Evolutionary conservation across 2,797 vertebrate genomes (phyloP), one percentile per base, ranked within the genome.

Genomic region (Esox masquinongy): DNA sequence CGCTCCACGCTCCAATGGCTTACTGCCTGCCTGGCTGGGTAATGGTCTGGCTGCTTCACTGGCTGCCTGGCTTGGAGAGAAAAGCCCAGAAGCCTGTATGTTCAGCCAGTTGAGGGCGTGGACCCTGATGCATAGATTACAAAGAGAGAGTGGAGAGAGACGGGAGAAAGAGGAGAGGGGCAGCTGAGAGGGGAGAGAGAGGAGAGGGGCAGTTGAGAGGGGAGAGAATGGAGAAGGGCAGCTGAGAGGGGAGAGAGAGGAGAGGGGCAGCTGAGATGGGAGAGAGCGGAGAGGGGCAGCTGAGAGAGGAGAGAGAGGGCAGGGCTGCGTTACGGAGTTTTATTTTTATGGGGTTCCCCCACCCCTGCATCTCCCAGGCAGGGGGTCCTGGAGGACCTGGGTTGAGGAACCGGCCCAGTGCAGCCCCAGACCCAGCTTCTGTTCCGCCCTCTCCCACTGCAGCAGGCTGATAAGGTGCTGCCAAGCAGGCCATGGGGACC

Each of bases 391-490:
- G 72, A 67, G 77, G 84, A 68, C 75, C 68, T 9, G 71, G 61
- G 74, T 19, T 2, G 61, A 64, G 61, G 15, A 31, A 14, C 36
- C 9, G 7, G n/a, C n/a, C 53, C 53, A 59, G 8, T 59, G 19
- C n/a, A 22, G n/a, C 8, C 53, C n/a, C 9, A 4, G 39, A 43
- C 39, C 74, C 72, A 68, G 82, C 75, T 64, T 39, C 75, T 64
- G 47, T 63, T 76, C 75, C 82, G 79, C 71, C 68, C 81, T 83
- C 66, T 53, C 83, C 63, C 74, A 74, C 84, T 88, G 87, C 88
- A 82, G 77, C n/a, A 61, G 76, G 70, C 76, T 84, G 88, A 85
- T 87, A 79, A 82, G 82, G 82, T 77, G 70, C 51, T 50, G 19
- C 75, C 71, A 66, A 56, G n/a, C 80, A 22, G n/a, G n/a, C 7